Percentiles rank a stretch among this genome's conserved stretches.
Conservation (phyloP, 1,140 invertebrate species). For the Caenorhabditis tropicalis region DNA sequence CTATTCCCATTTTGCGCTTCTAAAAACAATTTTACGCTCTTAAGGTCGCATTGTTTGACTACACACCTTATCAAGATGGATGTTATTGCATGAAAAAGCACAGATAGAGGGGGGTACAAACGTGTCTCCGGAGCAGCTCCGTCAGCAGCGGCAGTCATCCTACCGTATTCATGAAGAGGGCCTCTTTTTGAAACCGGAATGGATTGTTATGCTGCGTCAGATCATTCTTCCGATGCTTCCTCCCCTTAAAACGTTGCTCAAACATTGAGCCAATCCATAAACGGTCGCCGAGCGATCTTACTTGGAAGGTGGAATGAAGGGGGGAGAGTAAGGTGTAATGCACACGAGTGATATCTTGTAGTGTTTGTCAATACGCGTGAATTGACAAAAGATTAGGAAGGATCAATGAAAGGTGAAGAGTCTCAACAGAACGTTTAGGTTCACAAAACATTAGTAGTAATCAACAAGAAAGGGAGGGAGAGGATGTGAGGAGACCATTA, state of each 20-base stretch:
- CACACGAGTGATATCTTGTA: constrained; percentile 41
- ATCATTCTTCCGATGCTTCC: neutral
- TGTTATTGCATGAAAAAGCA: constrained; percentile 29
- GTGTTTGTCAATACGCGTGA: neutral
- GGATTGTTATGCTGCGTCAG: neutral
- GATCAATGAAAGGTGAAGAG: neutral
- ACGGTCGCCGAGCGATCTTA: constrained; percentile 16
- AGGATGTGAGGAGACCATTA: neutral
- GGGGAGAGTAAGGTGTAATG: constrained; percentile 12
- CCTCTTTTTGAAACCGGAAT: neutral
- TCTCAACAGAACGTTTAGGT: neutral
- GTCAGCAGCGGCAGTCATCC: constrained; percentile 1
- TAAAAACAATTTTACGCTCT: constrained; percentile 36
- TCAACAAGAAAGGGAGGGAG: neutral
- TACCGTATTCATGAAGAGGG: constrained; percentile 37
- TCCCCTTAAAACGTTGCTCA: constrained; percentile 25
- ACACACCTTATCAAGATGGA: constrained; percentile 40
- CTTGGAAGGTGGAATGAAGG: neutral
- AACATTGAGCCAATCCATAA: constrained; percentile 36
- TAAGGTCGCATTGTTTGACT: constrained; percentile 40
- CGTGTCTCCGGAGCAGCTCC: neutral
- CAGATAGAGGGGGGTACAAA: neutral
- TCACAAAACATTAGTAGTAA: neutral
- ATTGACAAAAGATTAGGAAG: constrained; percentile 11
- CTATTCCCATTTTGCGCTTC: neutral